phyloP scores from a whole-genome alignment of 2,113 vertebrate species.

The Alosa alosa region DNA sequence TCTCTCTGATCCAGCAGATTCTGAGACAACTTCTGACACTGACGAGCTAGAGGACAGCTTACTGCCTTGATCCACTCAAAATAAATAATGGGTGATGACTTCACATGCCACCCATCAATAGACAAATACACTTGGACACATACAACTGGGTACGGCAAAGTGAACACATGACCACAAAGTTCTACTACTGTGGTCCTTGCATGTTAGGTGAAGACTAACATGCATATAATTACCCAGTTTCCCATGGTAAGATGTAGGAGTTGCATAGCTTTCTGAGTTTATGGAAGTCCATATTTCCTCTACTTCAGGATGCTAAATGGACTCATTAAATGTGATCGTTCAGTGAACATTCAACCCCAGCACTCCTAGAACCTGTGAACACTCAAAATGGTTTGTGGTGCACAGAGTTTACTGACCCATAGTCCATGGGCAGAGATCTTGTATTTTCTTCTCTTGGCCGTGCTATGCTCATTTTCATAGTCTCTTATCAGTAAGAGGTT shows the following conservation, averaged over 20 bases:
- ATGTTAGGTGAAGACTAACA: background rate
- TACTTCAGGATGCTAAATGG: background rate
- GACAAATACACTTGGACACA: conserved; percentile 4
- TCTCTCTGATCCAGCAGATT: conserved; percentile 75
- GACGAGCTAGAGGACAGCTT: conserved; percentile 83
- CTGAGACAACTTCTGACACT: conserved; percentile 89
- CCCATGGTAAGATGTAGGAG: background rate
- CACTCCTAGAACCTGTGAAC: background rate
- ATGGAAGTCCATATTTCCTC: background rate
- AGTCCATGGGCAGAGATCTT: background rate
- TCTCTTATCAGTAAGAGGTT: background rate
- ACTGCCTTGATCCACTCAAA: conserved; percentile 77
- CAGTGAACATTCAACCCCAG: background rate
- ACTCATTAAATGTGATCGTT: background rate
- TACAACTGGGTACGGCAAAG: conserved; percentile 1
- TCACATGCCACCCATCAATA: conserved; percentile 20
- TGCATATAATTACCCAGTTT: background rate
- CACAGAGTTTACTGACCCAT: background rate
- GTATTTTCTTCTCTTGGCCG: background rate
- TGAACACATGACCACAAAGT: background rate
- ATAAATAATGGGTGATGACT: conserved; percentile 22
- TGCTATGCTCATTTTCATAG: background rate
- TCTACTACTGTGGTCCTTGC: background rate
- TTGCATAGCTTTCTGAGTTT: background rate
- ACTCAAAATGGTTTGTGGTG: background rate